Base-by-base conservation (phyloP, 2,888 invertebrate species). In the Eristalis intricaria region DNA sequence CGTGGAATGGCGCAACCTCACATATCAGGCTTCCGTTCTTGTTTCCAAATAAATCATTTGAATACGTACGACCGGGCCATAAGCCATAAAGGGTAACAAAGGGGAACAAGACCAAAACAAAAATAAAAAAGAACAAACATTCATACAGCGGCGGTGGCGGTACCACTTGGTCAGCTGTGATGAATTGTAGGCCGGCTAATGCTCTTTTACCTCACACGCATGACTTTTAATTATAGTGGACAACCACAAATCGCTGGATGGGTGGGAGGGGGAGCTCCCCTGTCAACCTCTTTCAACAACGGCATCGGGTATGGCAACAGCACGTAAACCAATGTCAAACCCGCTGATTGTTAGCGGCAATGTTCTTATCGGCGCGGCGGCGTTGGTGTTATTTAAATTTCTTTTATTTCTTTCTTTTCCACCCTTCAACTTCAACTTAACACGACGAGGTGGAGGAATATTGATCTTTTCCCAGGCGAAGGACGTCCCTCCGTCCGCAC, bases 161-260 rank as follows among this genome's bases (percentile, higher is more conserved):
- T 65, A 4, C 60, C 60, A 60, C 19, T 50, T 50, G 7, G 50
- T 50, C 50, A 76, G 64, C 40, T 29, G 70, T 71, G 65, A 82
- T 66, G 82, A 71, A 77, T 77, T 77, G 77, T 77, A 29, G 19
- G 64, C 64, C 50, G 26, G n/a, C 50, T 74, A 65, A 56, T 73
- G 73, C 63, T 50, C 63, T 64, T 69, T 60, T 77, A 1, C 43
- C 40, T 82, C 82, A 77, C 50, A 50, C 82, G 82, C 82, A 83
- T 22, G 66, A 77, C 71, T 77, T 70, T 77, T 83, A 83, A 83
- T 83, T 77, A 83, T 66, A 80, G 64, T 43, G 66, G 38, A 66
- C 71, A 66, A 82, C 71, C 71, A 50, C 35, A 40, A 71, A 77
- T 71, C 71, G 60, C 58, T 65, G 15, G n/a, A n/a, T 26, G 61